Base-by-base conservation (phyloP, 30 jellyfish, hydroid and myxozoan species). In the Sanderia malayensis region DNA sequence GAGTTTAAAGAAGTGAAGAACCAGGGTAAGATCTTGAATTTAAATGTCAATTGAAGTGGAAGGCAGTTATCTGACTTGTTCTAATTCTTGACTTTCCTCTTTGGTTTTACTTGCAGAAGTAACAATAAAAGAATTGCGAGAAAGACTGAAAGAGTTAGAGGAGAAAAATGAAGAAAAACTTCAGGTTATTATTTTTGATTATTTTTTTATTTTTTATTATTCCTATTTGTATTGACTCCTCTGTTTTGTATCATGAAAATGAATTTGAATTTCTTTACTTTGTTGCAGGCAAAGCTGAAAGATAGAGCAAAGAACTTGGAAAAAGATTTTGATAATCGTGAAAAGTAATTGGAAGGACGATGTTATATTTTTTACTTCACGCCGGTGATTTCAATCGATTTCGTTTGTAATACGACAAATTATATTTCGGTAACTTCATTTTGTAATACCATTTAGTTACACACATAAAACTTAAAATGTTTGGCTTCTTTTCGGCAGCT, bases 1-100 rank as follows among this genome's bases (percentile, higher is more conserved):
- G 98, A 91, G 72, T 91, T 91, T 79, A 93, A 93, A 0, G 98
- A 91, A 33, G 98, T 91, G 9, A 91, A 84, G 57, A 91, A 91
- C 64, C 98, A 91, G 65, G 94, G 94, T 86, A 23, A 37, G 21
- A 3, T 34, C 30, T 3, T 8, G 34, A 19, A n/a, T n/a, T n/a
- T n/a, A 64, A 13, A 22, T 4, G 61, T 19, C 75, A 22, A 17
- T 20, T 20, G 17, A 19, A n/a, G 24, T 62, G 7, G 61, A 3
- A 62, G 19, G 7, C 3, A 6, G 61, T 19, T 62, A 31, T 28
- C n/a, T n/a, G n/a, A n/a, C n/a, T n/a, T n/a, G n/a, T n/a, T n/a
- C n/a, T n/a, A n/a, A n/a, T n/a, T n/a, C n/a, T n/a, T n/a, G n/a
- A n/a, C n/a, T n/a, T n/a, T n/a, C n/a, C n/a, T n/a, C n/a, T n/a